Conservation (phyloP, 2,113 vertebrate species). For the Corydoras maculifer region DNA sequence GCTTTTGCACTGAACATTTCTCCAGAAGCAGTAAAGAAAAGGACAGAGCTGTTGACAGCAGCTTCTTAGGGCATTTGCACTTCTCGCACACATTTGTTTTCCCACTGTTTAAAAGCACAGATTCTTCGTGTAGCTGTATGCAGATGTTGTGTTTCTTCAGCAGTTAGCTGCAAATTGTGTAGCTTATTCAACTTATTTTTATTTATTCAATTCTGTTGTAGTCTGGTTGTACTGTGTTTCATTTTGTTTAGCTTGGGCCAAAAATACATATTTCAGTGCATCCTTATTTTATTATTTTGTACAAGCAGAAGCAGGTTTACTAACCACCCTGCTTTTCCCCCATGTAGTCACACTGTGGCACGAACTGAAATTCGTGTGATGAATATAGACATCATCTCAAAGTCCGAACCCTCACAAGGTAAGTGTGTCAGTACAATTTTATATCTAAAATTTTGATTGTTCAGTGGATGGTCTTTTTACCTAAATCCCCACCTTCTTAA, state of each 20-base stretch:
- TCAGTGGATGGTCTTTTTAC: not conserved
- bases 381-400: conserved; percentile 64
- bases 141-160: too few species aligned
- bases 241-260: not conserved
- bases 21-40: too few species aligned
- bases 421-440: conserved; percentile 22
- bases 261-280: not conserved
- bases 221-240: too few species aligned
- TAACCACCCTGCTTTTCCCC: not conserved
- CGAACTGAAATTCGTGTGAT: conserved; percentile 81
- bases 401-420: conserved; percentile 77
- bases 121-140: too few species aligned
- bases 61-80: too few species aligned
- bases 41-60: too few species aligned
- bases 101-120: too few species aligned
- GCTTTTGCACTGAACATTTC: too few species aligned
- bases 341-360: conserved; percentile 73
- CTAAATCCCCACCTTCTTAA: not conserved
- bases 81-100: too few species aligned
- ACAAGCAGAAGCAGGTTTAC: not conserved
- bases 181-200: too few species aligned
- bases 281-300: not conserved
- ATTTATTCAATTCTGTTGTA: too few species aligned
- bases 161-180: too few species aligned
- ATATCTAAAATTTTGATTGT: not conserved